phyloP scores from a whole-genome alignment of 2,797 vertebrate species.

The Helostoma temminkii region DNA sequence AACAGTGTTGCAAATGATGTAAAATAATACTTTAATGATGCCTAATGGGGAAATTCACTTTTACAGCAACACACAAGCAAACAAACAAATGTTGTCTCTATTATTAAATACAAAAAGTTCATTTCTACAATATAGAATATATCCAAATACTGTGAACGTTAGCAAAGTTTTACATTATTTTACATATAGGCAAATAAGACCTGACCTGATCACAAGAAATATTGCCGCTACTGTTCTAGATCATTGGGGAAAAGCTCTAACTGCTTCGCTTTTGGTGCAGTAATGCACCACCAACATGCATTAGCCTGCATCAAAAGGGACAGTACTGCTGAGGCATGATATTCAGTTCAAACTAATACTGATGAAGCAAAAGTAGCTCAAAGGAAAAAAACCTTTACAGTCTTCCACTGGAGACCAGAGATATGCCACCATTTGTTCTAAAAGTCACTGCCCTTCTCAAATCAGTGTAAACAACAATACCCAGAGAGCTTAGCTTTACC shows the following conservation, averaged over 20 bases:
- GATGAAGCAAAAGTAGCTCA: constrained; percentile 27
- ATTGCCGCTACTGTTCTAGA: not conserved
- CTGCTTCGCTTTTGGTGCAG: constrained; percentile 23
- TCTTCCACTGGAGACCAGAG: constrained; percentile 14
- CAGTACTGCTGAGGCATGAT: constrained; percentile 28
- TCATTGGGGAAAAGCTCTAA: not conserved
- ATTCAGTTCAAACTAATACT: constrained; percentile 31
- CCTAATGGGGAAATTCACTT: no score
- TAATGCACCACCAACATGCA: constrained; percentile 34
- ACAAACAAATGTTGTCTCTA: not conserved
- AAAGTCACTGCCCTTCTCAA: constrained; percentile 29
- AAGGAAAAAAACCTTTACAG: constrained; percentile 34
- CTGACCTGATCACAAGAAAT: constrained; percentile 11
- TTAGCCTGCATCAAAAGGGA: constrained; percentile 21
- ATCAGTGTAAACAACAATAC: constrained; percentile 32
- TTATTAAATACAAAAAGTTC: no score
- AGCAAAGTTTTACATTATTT: not conserved
- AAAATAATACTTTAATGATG: no score
- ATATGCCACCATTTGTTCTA: constrained; percentile 37
- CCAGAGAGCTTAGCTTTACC: constrained; percentile 27
- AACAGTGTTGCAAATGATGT: not conserved
- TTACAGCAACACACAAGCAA: no score
- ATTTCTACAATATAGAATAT: not conserved
- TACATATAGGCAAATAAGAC: no score
- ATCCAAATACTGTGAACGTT: constrained; percentile 2